Conservation (phyloP, 2,113 vertebrate species). For the Pionites leucogaster region DNA sequence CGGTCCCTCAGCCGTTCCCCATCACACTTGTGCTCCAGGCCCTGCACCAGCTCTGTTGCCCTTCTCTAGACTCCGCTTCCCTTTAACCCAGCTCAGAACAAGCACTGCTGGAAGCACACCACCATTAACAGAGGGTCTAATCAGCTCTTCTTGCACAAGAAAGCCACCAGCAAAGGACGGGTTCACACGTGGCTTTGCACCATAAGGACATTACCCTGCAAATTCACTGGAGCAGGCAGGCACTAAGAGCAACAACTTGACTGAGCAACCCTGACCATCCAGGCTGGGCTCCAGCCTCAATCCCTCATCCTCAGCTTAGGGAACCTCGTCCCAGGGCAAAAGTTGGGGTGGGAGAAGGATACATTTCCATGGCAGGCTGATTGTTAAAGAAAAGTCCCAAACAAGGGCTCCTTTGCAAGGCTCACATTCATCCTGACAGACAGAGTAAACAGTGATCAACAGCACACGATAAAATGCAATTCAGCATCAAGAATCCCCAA, state of each 20-base stretch:
- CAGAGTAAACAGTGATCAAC: fast-evolving
- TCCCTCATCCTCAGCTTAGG: neutral
- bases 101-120: neutral
- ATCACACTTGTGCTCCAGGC: neutral
- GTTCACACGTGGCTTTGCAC: neutral
- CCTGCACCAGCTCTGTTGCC: neutral
- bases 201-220: fast-evolving
- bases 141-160: neutral
- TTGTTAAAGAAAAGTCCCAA: neutral
- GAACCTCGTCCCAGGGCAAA: neutral
- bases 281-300: neutral
- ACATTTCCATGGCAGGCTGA: neutral
- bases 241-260: fast-evolving
- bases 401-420: fast-evolving
- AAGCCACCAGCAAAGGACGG: neutral
- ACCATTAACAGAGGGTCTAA: fast-evolving
- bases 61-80: neutral
- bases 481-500: fast-evolving
- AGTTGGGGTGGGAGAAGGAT: neutral
- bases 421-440: neutral
- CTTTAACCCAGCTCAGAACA: fast-evolving
- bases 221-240: neutral
- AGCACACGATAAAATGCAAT: neutral
- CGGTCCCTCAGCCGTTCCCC: neutral
- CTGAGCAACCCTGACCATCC: neutral